Evolutionary conservation across 35 echinoderm and acorn worm genomes (phyloP).

Genomic region (Diadema setosum): DNA sequence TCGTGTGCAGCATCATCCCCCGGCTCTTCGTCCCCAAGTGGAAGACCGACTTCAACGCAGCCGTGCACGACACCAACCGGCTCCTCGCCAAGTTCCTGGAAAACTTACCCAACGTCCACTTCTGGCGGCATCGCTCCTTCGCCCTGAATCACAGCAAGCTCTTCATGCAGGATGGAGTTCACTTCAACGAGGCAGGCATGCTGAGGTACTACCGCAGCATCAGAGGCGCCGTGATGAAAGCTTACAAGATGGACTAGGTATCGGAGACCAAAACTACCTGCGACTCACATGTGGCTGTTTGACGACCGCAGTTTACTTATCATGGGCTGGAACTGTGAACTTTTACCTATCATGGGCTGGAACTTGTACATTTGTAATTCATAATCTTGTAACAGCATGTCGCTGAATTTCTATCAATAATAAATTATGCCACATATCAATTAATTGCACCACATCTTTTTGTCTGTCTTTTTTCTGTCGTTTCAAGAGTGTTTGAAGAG

Average conservation of each 20-base stretch:
- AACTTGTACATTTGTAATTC: too few relatives aligned
- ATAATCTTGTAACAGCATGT: too few relatives aligned
- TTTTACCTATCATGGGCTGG: too few relatives aligned
- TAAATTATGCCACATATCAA: too few relatives aligned
- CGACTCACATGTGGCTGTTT: too few relatives aligned
- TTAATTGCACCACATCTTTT: too few relatives aligned
- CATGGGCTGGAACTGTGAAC: too few relatives aligned
- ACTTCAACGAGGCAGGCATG: neutral
- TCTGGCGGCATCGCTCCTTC: neutral
- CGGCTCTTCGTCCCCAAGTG: neutral
- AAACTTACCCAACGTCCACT: neutral
- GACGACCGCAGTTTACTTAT: too few relatives aligned
- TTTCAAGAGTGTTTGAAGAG: too few relatives aligned
- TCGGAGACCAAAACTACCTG: too few relatives aligned
- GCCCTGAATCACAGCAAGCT: neutral
- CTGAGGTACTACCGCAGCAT: neutral
- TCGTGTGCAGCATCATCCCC: neutral
- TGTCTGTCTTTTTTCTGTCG: too few relatives aligned
- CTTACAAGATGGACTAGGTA: neutral
- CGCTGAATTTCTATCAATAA: too few relatives aligned
- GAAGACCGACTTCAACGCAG: neutral
- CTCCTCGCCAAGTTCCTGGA: neutral
- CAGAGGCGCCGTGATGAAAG: neutral
- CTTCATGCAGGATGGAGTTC: neutral
- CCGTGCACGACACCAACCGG: neutral